Percentiles rank a stretch among this genome's conserved stretches.
Evolutionary conservation across 2,888 invertebrate genomes (phyloP).

Genomic region (Drosophila pegasa): DNA sequence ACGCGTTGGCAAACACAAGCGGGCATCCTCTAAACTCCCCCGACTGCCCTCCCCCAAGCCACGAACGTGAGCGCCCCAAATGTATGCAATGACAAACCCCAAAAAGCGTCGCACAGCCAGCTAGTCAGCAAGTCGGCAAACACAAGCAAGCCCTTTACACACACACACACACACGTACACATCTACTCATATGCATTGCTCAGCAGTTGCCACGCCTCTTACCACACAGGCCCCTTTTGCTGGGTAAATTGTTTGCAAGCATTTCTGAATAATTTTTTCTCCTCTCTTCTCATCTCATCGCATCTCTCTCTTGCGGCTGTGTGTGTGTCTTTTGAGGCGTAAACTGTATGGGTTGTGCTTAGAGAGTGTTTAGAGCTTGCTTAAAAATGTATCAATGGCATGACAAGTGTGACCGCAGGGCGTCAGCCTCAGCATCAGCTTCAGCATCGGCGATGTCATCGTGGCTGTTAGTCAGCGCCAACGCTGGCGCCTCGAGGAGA

Average conservation of each 20-base stretch:
- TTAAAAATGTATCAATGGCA: slow-evolving; percentile 79
- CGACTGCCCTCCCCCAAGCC: slow-evolving; percentile 9
- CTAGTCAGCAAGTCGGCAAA: slow-evolving; percentile 70
- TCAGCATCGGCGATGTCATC: slow-evolving; percentile 8
- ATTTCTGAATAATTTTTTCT: slow-evolving; percentile 81
- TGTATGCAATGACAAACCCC: slow-evolving; percentile 75
- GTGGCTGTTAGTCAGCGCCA: slow-evolving; percentile 15
- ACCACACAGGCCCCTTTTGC: slow-evolving; percentile 40
- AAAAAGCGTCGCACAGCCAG: slow-evolving; percentile 64
- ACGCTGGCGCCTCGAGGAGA: slow-evolving; percentile 39
- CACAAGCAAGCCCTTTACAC: slow-evolving; percentile 45
- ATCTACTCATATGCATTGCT: slow-evolving; percentile 21
- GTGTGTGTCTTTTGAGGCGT: slow-evolving; percentile 44
- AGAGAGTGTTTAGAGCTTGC: slow-evolving; percentile 78
- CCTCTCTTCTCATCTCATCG: no score
- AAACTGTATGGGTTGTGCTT: slow-evolving; percentile 75
- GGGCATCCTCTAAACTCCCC: slow-evolving; percentile 14
- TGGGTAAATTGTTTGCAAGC: slow-evolving; percentile 79
- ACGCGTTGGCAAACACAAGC: slow-evolving; percentile 73
- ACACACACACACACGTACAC: slow-evolving; percentile 20
- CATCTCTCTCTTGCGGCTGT: slow-evolving; percentile 3
- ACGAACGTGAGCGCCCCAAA: slow-evolving; percentile 62
- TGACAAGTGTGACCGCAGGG: slow-evolving; percentile 72
- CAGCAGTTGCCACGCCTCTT: slow-evolving; percentile 35
- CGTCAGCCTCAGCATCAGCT: slow-evolving; percentile 21